Percentiles rank a stretch among this genome's conserved stretches.
phyloP scores from a whole-genome alignment of 2,888 invertebrate species.

The Troides aeacus region DNA sequence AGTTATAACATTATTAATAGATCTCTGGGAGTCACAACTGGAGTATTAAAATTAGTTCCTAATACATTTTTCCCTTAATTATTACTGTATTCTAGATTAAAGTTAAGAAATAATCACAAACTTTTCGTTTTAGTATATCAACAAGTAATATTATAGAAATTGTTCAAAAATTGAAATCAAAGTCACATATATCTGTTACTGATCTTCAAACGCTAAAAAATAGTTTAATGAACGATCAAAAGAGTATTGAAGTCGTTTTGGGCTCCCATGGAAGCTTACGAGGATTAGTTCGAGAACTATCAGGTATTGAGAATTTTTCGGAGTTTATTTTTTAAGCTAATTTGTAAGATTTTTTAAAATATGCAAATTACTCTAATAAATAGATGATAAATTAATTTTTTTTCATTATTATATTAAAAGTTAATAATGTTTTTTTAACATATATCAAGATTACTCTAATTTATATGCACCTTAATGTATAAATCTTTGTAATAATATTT shows the following conservation, averaged over 20 bases:
- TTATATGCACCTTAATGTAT: too few species aligned
- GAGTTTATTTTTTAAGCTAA: not conserved
- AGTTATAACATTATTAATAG: not conserved
- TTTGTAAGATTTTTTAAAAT: not conserved
- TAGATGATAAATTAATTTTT: too few species aligned
- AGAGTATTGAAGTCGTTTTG: constrained; percentile 51
- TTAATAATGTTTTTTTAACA: too few species aligned
- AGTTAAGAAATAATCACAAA: not conserved
- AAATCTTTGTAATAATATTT: too few species aligned
- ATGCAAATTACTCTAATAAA: too few species aligned
- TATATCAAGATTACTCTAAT: too few species aligned
- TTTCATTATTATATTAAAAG: too few species aligned
- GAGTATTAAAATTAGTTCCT: not conserved
- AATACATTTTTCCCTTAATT: not conserved
- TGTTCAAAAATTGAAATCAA: constrained; percentile 59
- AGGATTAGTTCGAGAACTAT: constrained; percentile 75
- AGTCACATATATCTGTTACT: constrained; percentile 42
- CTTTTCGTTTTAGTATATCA: constrained; percentile 43
- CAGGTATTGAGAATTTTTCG: constrained; percentile 47
- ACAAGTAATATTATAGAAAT: constrained; percentile 45
- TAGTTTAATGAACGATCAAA: constrained; percentile 57
- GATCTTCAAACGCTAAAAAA: constrained; percentile 62
- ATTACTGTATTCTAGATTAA: too few species aligned
- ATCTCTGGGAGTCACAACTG: not conserved
- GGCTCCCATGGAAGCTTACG: constrained; percentile 62